Base-by-base conservation (phyloP, 2,888 invertebrate genomes). In the Pasiphila rectangulata region DNA sequence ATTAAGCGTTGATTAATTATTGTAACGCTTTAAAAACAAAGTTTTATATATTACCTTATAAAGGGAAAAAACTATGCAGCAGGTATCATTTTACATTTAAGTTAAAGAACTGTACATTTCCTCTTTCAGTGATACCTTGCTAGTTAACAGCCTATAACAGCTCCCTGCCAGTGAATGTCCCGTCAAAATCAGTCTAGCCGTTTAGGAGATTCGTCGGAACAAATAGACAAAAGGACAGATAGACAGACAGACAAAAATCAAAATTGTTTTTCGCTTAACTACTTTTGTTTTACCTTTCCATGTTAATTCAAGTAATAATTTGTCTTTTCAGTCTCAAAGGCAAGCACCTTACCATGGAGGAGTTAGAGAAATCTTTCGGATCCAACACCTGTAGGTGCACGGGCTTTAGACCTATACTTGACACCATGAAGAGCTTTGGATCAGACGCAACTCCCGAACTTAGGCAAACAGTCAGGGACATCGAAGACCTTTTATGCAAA, bases 311-410 rank as follows among this genome's bases (percentile, higher is more conserved):
- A 9, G 10, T 9, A 4, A 13, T 7, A 15, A 24, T 0, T 16
- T 10, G 23, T 12, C 6, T 17, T 66, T 61, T 2, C 67, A 91
- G 91, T 29, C 69, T 92, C 32, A 59, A 84, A 34, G 76, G 90
- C 62, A 86, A 89, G 6, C 81, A 89, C 24, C 72, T 93, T 9
- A 91, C 91, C 0, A 92, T 92, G 91, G 82, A 89, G 16, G 91
- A 94, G 58, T 80, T 94, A 16, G 95, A 95, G 66, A 91, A 93
- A 56, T 91, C 93, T 0, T 94, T 95, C 55, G 95, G 93, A 16
- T 92, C 94, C 47, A 94, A 94, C 63, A 93, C 95, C 2, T 95
- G 95, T 55, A 90, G 95, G 4, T 95, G 95, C 64, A 95, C 95
- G 0, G 95, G 95, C 0, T 95, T 93, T 69, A 85, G 94, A 0